phyloP scores from a whole-genome alignment of 2,113 vertebrate genomes.

The Pseudorectes ferrugineus region DNA sequence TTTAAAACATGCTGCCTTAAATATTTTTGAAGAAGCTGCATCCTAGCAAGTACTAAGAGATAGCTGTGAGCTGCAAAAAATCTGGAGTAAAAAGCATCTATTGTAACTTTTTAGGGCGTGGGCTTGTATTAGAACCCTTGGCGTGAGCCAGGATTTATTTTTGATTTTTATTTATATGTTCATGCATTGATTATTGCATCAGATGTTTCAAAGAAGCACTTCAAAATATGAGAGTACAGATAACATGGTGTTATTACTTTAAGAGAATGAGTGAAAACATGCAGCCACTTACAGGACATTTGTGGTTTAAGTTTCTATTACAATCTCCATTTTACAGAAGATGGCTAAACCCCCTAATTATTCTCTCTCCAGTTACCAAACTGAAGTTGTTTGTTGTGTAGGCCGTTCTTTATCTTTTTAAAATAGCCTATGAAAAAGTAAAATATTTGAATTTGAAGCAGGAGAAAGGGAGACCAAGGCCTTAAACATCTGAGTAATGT shows the following conservation, averaged over 20 bases:
- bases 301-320: background rate
- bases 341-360: background rate
- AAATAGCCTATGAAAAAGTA: background rate
- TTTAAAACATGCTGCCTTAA: background rate
- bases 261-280: background rate
- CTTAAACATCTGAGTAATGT: background rate
- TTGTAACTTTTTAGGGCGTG: background rate
- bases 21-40: background rate
- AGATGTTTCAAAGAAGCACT: background rate
- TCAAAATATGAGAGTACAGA: background rate
- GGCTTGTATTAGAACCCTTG: background rate
- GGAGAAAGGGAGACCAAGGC: background rate
- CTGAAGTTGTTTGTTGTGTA: background rate
- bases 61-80: background rate
- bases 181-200: background rate
- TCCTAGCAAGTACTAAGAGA: background rate
- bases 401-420: background rate
- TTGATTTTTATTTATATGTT: background rate
- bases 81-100: background rate
- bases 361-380: background rate
- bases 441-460: background rate
- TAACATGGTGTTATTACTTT: rapidly evolving
- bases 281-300: background rate
- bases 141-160: background rate
- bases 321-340: background rate